Conservation (phyloP, 1,140 invertebrate genomes). For the Drosophila melanogaster region Release_6_plus_ISO1_MT NT_033777.3:15883501-15884000, state of each 20-base stretch:
- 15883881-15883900: conserved; percentile 30
- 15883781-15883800: conserved; percentile 47
- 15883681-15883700: neutral
- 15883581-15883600: neutral
- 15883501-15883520: neutral
- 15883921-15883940: conserved; percentile 14
- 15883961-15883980: conserved; percentile 3
- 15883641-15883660: neutral
- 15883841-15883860: conserved; percentile 11
- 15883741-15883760: conserved; percentile 29
- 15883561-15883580: neutral
- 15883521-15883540: neutral
- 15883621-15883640: neutral
- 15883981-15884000: conserved; percentile 27
- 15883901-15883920: conserved; percentile 23
- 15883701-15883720: neutral
- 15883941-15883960: conserved; percentile 12
- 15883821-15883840: conserved; percentile 34
- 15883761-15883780: conserved; percentile 33
- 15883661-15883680: neutral
- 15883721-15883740: conserved; percentile 27
- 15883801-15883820: conserved; percentile 47
- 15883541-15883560: too few species aligned
- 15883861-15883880: conserved; percentile 29
- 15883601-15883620: neutral